These are phyloP conservation scores for Jacana jacana DNA, from an alignment of 2,113 vertebrate species.

Conservation along the genomic window DNA sequence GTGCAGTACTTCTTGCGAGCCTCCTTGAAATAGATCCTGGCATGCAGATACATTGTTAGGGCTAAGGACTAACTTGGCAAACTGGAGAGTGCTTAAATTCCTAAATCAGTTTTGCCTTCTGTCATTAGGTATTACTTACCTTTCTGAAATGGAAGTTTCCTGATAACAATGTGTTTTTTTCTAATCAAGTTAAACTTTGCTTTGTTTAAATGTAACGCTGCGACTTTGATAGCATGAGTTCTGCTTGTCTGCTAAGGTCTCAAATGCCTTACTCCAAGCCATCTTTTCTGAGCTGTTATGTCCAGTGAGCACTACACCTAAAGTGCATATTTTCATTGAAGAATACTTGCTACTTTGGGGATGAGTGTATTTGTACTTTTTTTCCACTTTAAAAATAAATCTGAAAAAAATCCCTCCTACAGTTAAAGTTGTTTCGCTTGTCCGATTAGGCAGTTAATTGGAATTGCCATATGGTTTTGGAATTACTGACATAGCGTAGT, in stretches of 20 bases:
- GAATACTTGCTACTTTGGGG: background rate
- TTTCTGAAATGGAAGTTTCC: background rate
- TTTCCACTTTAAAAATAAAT: too few species aligned
- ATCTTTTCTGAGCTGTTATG: background rate
- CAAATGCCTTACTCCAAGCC: background rate
- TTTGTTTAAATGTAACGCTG: background rate
- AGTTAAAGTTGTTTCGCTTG: background rate
- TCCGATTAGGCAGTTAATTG: background rate
- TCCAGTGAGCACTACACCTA: background rate
- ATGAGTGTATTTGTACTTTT: background rate
- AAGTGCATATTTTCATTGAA: background rate
- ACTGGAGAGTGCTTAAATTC: background rate
- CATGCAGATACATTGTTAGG: accelerated
- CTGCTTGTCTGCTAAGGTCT: background rate
- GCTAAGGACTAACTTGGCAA: background rate
- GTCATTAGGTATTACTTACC: background rate
- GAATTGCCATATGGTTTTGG: background rate
- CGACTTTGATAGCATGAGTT: background rate
- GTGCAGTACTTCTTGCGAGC: background rate
- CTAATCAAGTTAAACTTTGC: background rate
- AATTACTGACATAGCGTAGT: background rate
- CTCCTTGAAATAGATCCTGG: background rate
- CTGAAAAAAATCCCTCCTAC: accelerated
- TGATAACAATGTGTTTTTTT: background rate
- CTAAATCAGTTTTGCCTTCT: background rate